A percentile compares a stretch with the other conserved stretches of the same genome.
Conservation (phyloP, 2,113 vertebrate species). For the Egretta garzetta region DNA sequence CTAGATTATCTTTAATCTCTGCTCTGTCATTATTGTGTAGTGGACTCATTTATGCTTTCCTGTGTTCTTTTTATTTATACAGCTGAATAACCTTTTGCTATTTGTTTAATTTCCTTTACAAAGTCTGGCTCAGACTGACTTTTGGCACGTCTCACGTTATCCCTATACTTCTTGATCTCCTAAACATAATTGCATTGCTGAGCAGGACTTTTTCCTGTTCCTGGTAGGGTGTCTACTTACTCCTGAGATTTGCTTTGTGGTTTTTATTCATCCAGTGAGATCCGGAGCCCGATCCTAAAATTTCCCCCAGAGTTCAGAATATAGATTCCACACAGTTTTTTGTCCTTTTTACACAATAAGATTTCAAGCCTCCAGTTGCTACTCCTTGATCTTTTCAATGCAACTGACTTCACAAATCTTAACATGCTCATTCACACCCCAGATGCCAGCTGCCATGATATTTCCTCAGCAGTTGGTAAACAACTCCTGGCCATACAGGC, state of each 20-base stretch:
- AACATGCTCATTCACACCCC: not conserved
- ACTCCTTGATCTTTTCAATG: not conserved
- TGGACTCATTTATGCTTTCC: not conserved
- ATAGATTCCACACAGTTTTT: not conserved
- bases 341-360: not conserved
- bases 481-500: not conserved
- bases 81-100: conserved; percentile 27
- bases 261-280: not conserved
- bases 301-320: not conserved
- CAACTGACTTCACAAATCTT: not conserved
- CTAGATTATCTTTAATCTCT: conserved; percentile 7
- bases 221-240: not conserved
- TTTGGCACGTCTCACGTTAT: conserved; percentile 1
- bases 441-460: not conserved
- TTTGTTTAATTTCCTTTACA: conserved; percentile 40
- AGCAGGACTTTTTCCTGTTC: not conserved
- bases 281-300: not conserved
- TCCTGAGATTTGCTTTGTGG: not conserved
- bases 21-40: not conserved
- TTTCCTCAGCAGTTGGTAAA: not conserved
- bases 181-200: not conserved
- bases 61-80: conserved; percentile 21
- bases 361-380: not conserved
- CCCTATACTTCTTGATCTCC: not conserved
- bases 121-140: not conserved